Base-by-base conservation (phyloP, 2,888 invertebrate genomes). In the Trichacis sp. region DNA sequence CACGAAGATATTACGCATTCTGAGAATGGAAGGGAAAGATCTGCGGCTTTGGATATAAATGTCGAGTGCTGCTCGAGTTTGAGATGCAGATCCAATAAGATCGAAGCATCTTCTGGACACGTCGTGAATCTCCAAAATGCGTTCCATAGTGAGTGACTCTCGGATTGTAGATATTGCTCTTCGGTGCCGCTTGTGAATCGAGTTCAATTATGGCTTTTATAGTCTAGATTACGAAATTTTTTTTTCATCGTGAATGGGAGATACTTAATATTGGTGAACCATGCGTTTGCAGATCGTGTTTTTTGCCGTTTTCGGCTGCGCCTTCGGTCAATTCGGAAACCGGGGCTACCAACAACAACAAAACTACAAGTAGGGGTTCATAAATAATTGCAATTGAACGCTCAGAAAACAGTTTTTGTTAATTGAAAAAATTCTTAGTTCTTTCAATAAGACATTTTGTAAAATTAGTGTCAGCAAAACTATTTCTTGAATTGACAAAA, bases 1-100 rank as follows among this genome's bases (percentile, higher is more conserved):
- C 55, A 64, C 62, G 61, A 63, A 52, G 58, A 53, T 42, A 30
- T 64, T 70, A 69, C 67, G 70, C 69, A 70, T 65, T 70, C 62
- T 48, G 72, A 71, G 74, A 75, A 77, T 75, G 79, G 79, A 80
- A 78, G 80, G 81, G 80, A 80, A 73, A 74, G 77, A 80, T 76
- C 74, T 74, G 73, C 67, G 70, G 72, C 76, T 77, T 78, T 80
- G 80, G 74, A 76, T 82, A 82, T 82, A 82, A 82, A 82, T 81
- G 77, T 74, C 68, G 76, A 75, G 66, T 67, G 71, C 69, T 71
- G 67, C 64, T 73, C 73, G 71, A 71, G 67, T 74, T 72, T 70
- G 71, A 72, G 73, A 74, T 73, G 73, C 77, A 79, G 80, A 77
- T 80, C 77, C 78, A 71, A 77, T 77, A 78, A 77, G 77, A 76